Base-by-base conservation (phyloP, 2,797 vertebrate species). In the Phoeniculus purpureus region DNA sequence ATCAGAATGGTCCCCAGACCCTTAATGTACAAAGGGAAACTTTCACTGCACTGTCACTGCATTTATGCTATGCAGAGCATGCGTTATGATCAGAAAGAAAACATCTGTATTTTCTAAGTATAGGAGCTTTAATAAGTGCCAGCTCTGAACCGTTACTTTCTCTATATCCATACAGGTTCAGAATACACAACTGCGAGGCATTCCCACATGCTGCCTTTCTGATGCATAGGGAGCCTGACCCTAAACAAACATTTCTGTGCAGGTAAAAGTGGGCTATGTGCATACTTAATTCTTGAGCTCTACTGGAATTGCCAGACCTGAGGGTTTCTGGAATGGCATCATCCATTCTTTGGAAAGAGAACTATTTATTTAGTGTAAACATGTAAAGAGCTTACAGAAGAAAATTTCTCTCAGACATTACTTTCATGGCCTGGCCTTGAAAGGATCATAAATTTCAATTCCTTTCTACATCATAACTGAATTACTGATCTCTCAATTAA, bases 101-200 rank as follows among this genome's bases (percentile, higher is more conserved):
- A 85, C 22, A 67, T 88, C 47, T 87, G 84, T 26, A 40, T 92
- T 88, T 82, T 90, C 79, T 89, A 93, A 89, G 87, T 94, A 72
- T 72, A 85, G 84, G 55, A 65, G 13, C 48, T 85, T 56, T 85
- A 74, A 89, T 77, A 89, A 89, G 68, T 68, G 89, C 26, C 43
- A 92, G 51, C 51, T 89, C 85, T 6, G 18, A 87, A 61, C 9
- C 51, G 9, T 45, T 47, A 29, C 47, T 85, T 51, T 85, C 47
- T 70, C 17, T 89, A 12, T 77, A 48, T 51, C 51, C 48, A 23
- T 4, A 40, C 22, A 72, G 70, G 22, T 14, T 61, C 54, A 74
- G 47, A 23, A 14, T 12, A 37, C 8, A 52, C 52, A 77, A 85
- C 11, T 43, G 37, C 1, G 22, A 78, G 27, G 15, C 0, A 1